Base-by-base conservation (phyloP, 2,797 vertebrate genomes). In the Anguilla obscura region DNA sequence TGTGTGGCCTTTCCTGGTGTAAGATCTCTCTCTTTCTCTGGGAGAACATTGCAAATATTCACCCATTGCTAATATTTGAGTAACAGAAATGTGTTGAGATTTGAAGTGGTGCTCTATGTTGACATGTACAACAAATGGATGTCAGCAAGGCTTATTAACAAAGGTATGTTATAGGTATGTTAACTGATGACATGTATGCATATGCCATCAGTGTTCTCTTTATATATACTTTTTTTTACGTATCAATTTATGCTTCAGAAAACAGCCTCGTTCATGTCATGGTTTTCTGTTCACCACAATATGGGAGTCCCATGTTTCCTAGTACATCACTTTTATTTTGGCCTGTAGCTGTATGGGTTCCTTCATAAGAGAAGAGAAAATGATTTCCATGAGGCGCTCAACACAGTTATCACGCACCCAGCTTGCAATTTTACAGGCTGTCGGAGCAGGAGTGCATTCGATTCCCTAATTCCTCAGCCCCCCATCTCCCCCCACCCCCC, bases 361-460 rank as follows among this genome's bases (percentile, higher is more conserved):
- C 95, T 84, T 80, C 30, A 10, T 10, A 24, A 86, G 36, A 74
- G 30, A 86, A 45, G 84, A 85, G 82, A 89, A 84, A 84, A 84
- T 18, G 14, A 94, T 95, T 93, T 93, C 93, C 94, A 89, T 93
- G 92, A 92, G 90, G 93, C 92, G 94, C 94, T 92, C 93, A 95
- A 96, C 96, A 94, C 91, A 90, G 93, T 95, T 96, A 95, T 96
- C 95, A 96, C 95, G 95, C 94, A 94, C 92, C 95, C 94, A 91
- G 94, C 60, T 90, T 93, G 93, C 94, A 95, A 94, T 94, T 96
- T 96, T 95, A 95, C 92, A 93, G 93, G 92, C 86, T 88, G 93
- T 93, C 33, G 91, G 90, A 60, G 93, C 94, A 91, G 92, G 93
- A 95, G 92, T 92, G 95, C 94, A 92, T 82, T 85, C 95, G 94